Conservation (phyloP, 2,888 invertebrate genomes). For the Eristalis tenax region DNA sequence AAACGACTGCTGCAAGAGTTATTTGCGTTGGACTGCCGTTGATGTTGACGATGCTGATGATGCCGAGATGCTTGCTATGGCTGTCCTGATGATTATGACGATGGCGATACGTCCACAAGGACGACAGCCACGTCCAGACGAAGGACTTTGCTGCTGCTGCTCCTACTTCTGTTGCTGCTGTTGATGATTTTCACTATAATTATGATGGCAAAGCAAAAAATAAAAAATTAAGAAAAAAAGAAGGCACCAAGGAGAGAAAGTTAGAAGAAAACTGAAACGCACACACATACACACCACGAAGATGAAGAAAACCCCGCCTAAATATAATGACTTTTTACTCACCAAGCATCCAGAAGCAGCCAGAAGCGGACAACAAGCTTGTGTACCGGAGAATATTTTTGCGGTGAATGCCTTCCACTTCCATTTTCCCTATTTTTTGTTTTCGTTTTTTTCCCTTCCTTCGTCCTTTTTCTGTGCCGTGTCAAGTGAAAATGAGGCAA, state of each 20-base stretch:
- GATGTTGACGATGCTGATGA: slow-evolving; percentile 37
- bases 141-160: background rate
- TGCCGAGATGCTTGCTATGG: slow-evolving; percentile 22
- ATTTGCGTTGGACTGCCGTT: slow-evolving; percentile 44
- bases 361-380: slow-evolving; percentile 26
- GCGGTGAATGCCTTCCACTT: slow-evolving; percentile 54
- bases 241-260: background rate
- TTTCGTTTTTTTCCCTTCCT: slow-evolving; percentile 6
- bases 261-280: background rate
- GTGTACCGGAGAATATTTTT: slow-evolving; percentile 55
- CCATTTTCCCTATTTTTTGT: background rate
- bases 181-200: slow-evolving; percentile 66
- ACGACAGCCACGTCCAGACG: slow-evolving; percentile 23
- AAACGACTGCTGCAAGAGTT: slow-evolving; percentile 53
- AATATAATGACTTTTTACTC: slow-evolving; percentile 63
- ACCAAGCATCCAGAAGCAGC: slow-evolving; percentile 8
- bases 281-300: background rate
- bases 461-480: slow-evolving; percentile 11
- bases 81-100: slow-evolving; percentile 43
- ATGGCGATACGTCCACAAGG: slow-evolving; percentile 24
- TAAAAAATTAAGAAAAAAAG: slow-evolving; percentile 2
- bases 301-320: slow-evolving; percentile 66
- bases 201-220: slow-evolving; percentile 44
- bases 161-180: slow-evolving; percentile 31
- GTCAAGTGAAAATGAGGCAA: slow-evolving; percentile 31